A percentile compares a stretch with the other conserved stretches of the same genome.
These are phyloP conservation scores for Platyura marginata DNA, from an alignment of 1,140 invertebrate species.

Conservation along the genomic window DNA sequence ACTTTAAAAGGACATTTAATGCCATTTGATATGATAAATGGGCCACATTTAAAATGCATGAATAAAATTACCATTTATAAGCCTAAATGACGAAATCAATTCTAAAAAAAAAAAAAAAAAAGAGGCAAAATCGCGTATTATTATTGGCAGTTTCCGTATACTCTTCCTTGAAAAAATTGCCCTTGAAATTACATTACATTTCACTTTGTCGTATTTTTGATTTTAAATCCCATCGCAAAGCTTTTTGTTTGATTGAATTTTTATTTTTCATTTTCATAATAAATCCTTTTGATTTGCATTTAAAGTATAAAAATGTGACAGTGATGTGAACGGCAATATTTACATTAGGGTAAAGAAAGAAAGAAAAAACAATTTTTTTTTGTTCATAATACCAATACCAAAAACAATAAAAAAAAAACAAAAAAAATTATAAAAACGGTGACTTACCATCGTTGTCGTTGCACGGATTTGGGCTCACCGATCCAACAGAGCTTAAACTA, in stretches of 20 bases:
- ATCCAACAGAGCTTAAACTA: constrained; percentile 22
- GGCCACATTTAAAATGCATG: no score
- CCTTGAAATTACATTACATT: background rate
- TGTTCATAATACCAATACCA: background rate
- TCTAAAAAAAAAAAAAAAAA: background rate
- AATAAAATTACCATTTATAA: background rate
- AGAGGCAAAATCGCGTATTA: background rate
- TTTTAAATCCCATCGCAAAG: constrained; percentile 3
- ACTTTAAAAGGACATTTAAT: no score
- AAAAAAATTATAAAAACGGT: background rate
- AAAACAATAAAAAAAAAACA: background rate
- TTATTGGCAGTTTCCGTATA: background rate
- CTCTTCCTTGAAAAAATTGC: background rate
- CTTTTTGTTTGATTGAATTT: constrained; percentile 5
- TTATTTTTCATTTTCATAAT: constrained; percentile 3
- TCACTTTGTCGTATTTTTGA: constrained; percentile 1
- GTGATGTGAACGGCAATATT: background rate
- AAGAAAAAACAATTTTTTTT: background rate
- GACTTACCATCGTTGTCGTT: constrained; percentile 22
- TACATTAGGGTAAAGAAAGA: background rate
- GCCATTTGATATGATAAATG: no score
- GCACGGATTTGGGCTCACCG: constrained; percentile 17
- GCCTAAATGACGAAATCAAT: background rate
- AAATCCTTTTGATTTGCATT: background rate
- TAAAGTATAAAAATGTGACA: background rate